Percentiles rank a stretch among this genome's conserved stretches.
These are phyloP conservation scores for Rhorus exstirpatorius DNA, from an alignment of 2,888 invertebrate species.

Conservation along the genomic window DNA sequence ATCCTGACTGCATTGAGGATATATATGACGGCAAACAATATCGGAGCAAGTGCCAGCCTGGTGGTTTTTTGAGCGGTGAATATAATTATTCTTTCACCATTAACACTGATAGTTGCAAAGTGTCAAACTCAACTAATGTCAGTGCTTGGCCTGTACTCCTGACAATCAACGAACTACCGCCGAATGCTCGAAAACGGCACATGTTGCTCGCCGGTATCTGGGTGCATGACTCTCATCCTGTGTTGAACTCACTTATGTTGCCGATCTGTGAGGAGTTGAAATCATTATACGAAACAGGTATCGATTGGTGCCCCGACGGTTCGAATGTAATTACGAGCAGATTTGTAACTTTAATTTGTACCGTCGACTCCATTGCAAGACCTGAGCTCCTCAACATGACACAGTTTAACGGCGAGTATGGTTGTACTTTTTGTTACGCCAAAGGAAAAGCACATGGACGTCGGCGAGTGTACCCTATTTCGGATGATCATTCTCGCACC, in stretches of 20 bases:
- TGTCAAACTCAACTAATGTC: slow-evolving; percentile 31
- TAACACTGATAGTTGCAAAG: slow-evolving; percentile 38
- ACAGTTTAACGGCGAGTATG: slow-evolving; percentile 62
- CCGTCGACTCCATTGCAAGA: slow-evolving; percentile 65
- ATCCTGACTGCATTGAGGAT: slow-evolving; percentile 42
- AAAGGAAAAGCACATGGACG: slow-evolving; percentile 29
- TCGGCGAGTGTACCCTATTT: neutral
- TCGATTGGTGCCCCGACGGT: slow-evolving; percentile 5
- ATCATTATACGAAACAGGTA: slow-evolving; percentile 14
- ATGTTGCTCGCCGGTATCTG: slow-evolving; percentile 37
- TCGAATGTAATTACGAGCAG: slow-evolving; percentile 35
- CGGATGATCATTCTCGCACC: neutral
- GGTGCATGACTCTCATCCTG: slow-evolving; percentile 39
- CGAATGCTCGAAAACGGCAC: slow-evolving; percentile 60
- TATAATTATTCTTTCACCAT: slow-evolving; percentile 47
- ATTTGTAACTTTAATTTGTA: slow-evolving; percentile 55
- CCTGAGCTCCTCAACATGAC: slow-evolving; percentile 62
- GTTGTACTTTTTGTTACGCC: slow-evolving; percentile 69
- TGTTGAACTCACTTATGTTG: neutral
- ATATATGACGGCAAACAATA: slow-evolving; percentile 34
- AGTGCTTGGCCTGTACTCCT: slow-evolving; percentile 59
- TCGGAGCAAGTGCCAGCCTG: slow-evolving; percentile 17
- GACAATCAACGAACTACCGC: slow-evolving; percentile 57
- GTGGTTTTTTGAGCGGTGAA: slow-evolving; percentile 37
- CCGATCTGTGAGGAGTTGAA: slow-evolving; percentile 14